Conservation (phyloP, 2,888 invertebrate species). For the Habrosyne pyritoides region DNA sequence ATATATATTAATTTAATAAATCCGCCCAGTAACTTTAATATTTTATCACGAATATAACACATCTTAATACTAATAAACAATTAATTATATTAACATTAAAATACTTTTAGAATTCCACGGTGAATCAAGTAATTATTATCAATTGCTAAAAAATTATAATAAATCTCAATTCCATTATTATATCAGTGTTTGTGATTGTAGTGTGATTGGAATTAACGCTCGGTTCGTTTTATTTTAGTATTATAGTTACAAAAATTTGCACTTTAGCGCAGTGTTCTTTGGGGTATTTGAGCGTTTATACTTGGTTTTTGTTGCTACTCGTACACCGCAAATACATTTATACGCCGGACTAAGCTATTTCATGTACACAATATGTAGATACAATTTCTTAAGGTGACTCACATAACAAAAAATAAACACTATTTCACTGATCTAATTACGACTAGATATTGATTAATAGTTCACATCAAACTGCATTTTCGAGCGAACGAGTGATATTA, state of each 20-base stretch:
- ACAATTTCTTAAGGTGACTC: constrained; percentile 48
- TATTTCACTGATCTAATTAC: constrained; percentile 20
- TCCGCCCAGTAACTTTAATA: constrained; percentile 61
- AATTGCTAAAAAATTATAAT: constrained; percentile 52
- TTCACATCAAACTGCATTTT: constrained; percentile 25
- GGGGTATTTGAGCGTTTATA: constrained; percentile 49
- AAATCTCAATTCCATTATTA: constrained; percentile 49
- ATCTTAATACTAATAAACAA: constrained; percentile 71
- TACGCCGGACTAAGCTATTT: constrained; percentile 53
- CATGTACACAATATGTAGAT: constrained; percentile 51
- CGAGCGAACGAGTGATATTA: constrained; percentile 52
- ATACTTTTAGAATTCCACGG: constrained; percentile 69
- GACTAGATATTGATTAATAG: constrained; percentile 24
- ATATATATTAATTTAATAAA: constrained; percentile 43
- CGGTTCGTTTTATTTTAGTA: constrained; percentile 31
- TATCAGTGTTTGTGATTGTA: constrained; percentile 50
- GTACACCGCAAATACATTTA: constrained; percentile 47
- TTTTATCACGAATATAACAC: constrained; percentile 76
- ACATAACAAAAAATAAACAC: constrained; percentile 40
- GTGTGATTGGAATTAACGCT: constrained; percentile 45
- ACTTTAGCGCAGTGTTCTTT: constrained; percentile 36
- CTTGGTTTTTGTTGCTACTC: constrained; percentile 38
- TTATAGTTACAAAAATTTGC: constrained; percentile 33
- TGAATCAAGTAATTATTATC: constrained; percentile 39
- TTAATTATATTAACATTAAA: constrained; percentile 67